Evolutionary conservation across 1,140 invertebrate species (phyloP).

Genomic region (Ladona fulva): DNA sequence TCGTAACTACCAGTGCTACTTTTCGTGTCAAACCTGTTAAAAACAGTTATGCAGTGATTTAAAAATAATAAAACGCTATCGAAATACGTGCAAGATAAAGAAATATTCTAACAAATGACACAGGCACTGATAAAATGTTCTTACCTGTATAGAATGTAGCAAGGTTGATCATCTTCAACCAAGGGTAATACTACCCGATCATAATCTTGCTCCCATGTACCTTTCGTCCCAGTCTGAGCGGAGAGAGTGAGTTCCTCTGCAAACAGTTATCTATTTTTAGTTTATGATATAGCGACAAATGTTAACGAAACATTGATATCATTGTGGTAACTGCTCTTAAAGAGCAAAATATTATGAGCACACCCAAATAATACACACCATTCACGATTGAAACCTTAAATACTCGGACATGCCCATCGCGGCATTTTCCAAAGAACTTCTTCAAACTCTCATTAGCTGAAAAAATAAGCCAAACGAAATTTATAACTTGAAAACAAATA

Average conservation of each 20-base stretch:
- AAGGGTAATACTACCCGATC: conserved; percentile 66
- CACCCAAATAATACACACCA: conserved; percentile 46
- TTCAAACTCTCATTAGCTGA: conserved; percentile 71
- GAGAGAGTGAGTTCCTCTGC: conserved; percentile 69
- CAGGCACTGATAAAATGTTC: conserved; percentile 4
- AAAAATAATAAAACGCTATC: background rate
- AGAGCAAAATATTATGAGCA: background rate
- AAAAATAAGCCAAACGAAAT: conserved; percentile 33
- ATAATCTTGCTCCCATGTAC: conserved; percentile 83
- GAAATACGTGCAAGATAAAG: background rate
- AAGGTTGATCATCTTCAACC: conserved; percentile 80
- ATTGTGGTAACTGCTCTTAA: too few species aligned
- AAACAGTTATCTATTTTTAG: conserved; percentile 18
- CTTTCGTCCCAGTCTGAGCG: conserved; percentile 52
- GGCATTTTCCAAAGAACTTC: conserved; percentile 72
- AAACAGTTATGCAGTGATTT: background rate
- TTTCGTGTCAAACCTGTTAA: conserved; percentile 62
- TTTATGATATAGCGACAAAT: too few species aligned
- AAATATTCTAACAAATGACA: background rate
- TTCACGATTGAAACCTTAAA: conserved; percentile 80
- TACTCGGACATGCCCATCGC: conserved; percentile 67
- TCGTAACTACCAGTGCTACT: conserved; percentile 69
- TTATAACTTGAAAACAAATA: conserved; percentile 23
- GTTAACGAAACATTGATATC: too few species aligned
- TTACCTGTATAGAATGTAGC: conserved; percentile 82